phyloP scores from a whole-genome alignment of 1,140 invertebrate genomes.

The Vollenhovia emeryi region DNA sequence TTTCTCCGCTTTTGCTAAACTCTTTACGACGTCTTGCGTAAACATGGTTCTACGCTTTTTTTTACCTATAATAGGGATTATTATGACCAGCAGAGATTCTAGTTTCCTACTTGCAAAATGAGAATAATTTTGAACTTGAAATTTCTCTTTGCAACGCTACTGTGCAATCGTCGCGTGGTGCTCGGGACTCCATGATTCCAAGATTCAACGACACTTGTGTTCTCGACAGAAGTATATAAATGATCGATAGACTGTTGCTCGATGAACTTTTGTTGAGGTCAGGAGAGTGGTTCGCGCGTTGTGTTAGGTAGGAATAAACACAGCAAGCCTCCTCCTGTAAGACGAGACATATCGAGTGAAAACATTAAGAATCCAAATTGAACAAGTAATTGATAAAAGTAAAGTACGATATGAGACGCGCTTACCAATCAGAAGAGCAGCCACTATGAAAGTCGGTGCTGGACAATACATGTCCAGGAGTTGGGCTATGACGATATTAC shows the following conservation, averaged over 20 bases:
- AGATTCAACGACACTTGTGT: conserved; percentile 22
- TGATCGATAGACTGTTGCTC: conserved; percentile 7
- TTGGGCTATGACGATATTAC: conserved; percentile 94
- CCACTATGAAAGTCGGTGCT: conserved; percentile 94
- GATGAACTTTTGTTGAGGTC: conserved; percentile 79
- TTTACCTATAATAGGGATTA: conserved; percentile 6
- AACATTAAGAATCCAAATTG: conserved; percentile 8
- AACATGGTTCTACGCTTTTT: neutral
- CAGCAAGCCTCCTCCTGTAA: conserved; percentile 91
- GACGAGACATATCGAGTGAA: conserved; percentile 42
- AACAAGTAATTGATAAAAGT: neutral
- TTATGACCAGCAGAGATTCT: conserved; percentile 38
- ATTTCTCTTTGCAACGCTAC: neutral
- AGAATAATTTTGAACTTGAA: neutral
- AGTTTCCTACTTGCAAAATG: conserved; percentile 22
- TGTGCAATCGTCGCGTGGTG: neutral
- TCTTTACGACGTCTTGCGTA: neutral
- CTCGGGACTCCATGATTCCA: neutral
- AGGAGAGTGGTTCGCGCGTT: conserved; percentile 92
- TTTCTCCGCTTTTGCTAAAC: neutral
- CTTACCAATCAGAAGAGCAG: conserved; percentile 90
- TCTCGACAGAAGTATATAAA: conserved; percentile 25
- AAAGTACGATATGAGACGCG: neutral
- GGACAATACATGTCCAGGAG: conserved; percentile 93
- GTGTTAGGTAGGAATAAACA: conserved; percentile 94